phyloP scores from a whole-genome alignment of 2,888 invertebrate species.

The Lymantria dispar region DNA sequence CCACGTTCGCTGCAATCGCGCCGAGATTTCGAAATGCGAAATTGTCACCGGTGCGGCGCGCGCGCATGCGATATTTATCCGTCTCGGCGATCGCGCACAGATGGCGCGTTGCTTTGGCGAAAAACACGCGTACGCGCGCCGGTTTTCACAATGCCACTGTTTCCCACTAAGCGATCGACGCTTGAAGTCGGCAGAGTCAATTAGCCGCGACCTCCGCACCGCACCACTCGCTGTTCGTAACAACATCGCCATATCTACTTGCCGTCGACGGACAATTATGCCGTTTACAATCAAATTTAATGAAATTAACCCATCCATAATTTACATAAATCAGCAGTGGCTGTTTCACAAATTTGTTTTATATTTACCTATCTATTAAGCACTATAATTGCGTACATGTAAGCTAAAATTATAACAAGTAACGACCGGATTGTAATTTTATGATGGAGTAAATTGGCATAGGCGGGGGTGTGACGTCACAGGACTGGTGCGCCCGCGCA shows the following conservation, averaged over 20 bases:
- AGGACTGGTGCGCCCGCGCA: constrained; percentile 30
- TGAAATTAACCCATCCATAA: constrained; percentile 41
- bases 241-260: constrained; percentile 30
- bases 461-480: constrained; percentile 46
- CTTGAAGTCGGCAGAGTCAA: constrained; percentile 32
- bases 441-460: constrained; percentile 53
- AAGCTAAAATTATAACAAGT: constrained; percentile 44
- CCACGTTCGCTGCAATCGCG: constrained; percentile 53
- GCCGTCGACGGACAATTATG: constrained; percentile 20
- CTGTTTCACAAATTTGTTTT: neutral
- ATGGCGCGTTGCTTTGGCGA: constrained; percentile 40
- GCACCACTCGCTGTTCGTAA: constrained; percentile 46
- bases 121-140: constrained; percentile 69
- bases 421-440: constrained; percentile 52
- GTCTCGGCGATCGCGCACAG: constrained; percentile 39
- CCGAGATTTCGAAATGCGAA: constrained; percentile 65
- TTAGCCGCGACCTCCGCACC: constrained; percentile 39
- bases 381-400: neutral
- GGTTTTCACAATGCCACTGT: constrained; percentile 71
- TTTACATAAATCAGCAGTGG: constrained; percentile 46
- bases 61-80: constrained; percentile 36
- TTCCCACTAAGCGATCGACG: constrained; percentile 43
- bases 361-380: neutral
- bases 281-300: constrained; percentile 46
- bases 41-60: constrained; percentile 49